phyloP scores from a whole-genome alignment of 2,888 invertebrate species.

The Sabatieria punctata region DNA sequence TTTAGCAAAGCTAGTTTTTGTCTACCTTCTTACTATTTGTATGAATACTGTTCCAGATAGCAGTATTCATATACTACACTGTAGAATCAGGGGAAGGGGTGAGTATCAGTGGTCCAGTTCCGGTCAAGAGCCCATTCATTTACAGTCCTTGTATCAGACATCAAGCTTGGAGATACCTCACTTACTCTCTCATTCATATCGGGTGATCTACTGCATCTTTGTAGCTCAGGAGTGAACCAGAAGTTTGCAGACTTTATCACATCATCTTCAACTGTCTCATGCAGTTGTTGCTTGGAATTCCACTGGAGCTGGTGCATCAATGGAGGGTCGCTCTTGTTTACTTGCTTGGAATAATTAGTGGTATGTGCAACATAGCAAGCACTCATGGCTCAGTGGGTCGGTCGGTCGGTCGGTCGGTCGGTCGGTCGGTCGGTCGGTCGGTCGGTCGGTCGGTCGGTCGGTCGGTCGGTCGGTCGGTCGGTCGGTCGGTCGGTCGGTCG shows the following conservation, averaged over 20 bases:
- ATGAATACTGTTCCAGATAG: conserved; percentile 39
- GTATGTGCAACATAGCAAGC: too few relatives aligned
- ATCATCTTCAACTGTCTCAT: conserved; percentile 73
- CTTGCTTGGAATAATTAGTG: conserved; percentile 34
- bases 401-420: too few relatives aligned
- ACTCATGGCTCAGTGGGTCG: too few relatives aligned
- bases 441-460: too few relatives aligned
- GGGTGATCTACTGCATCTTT: too few relatives aligned
- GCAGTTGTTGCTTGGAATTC: conserved; percentile 77
- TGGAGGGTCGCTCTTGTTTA: conserved; percentile 57
- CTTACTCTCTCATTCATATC: too few relatives aligned
- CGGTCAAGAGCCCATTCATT: conserved; percentile 58
- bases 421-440: too few relatives aligned
- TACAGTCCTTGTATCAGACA: conserved; percentile 67
- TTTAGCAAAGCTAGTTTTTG: too few relatives aligned
- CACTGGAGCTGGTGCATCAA: conserved; percentile 91
- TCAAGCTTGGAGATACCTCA: conserved; percentile 78
- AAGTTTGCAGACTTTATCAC: conserved; percentile 59
- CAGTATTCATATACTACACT: conserved; percentile 41
- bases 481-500: too few relatives aligned
- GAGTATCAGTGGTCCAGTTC: conserved; percentile 49
- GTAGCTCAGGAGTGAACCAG: too few relatives aligned
- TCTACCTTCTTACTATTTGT: too few relatives aligned
- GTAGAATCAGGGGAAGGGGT: conserved; percentile 31
- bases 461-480: too few relatives aligned